These are phyloP conservation scores for Drosophila rhopaloa DNA, from an alignment of 1,140 invertebrate genomes.

Conservation along the genomic window DNA sequence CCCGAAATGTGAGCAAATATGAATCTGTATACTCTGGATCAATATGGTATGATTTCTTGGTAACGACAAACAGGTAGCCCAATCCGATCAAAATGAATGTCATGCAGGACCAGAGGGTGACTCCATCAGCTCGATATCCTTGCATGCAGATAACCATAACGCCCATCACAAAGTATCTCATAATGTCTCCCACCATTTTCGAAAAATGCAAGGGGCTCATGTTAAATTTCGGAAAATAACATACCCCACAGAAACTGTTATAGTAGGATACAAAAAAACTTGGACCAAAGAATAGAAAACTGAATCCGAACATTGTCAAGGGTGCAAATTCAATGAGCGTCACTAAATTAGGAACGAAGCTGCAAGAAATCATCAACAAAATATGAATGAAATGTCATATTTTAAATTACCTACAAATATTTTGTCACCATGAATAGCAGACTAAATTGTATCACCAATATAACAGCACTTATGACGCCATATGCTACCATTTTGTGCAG, in stretches of 20 bases:
- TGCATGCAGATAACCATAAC: slow-evolving; percentile 20
- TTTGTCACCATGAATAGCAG: slow-evolving; percentile 31
- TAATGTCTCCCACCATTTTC: slow-evolving; percentile 5
- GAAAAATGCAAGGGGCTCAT: slow-evolving; percentile 14
- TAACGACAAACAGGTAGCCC: slow-evolving; percentile 3
- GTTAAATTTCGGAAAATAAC: neutral
- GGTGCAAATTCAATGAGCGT: slow-evolving; percentile 40
- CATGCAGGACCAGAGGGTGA: slow-evolving; percentile 37
- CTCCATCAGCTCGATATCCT: slow-evolving; percentile 21
- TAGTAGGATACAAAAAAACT: slow-evolving; percentile 18
- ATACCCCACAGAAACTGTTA: slow-evolving; percentile 1
- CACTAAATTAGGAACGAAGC: slow-evolving; percentile 51
- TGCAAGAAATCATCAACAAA: neutral
- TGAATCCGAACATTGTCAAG: slow-evolving; percentile 14
- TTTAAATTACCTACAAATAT: slow-evolving; percentile 51
- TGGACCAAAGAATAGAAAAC: slow-evolving; percentile 22
- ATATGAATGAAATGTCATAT: neutral
- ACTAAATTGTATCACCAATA: neutral
- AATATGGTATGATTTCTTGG: slow-evolving; percentile 9
- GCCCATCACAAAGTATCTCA: slow-evolving; percentile 26
- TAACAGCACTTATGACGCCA: neutral
- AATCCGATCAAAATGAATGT: slow-evolving; percentile 19
- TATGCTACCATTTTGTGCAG: neutral
- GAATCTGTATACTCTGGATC: neutral
- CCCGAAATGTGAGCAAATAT: slow-evolving; percentile 10